A percentile compares a stretch with the other conserved stretches of the same genome.
Conservation (phyloP, 2,113 vertebrate genomes). For the Lepisosteus oculatus region DNA sequence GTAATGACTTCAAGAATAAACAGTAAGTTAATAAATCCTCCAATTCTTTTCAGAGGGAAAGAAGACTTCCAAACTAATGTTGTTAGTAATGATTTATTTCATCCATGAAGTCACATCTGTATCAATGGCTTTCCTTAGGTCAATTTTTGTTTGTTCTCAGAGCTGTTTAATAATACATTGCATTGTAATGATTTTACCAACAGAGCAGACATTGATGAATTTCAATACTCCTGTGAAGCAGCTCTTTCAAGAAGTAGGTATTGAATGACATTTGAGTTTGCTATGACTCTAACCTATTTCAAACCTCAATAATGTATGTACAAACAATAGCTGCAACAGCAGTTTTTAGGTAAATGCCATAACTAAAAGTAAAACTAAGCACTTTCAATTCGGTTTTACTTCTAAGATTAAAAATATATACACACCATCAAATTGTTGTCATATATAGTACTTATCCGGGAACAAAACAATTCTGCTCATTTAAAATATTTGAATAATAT, state of each 20-base stretch:
- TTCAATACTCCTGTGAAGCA: conserved; percentile 53
- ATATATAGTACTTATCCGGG: too few species aligned
- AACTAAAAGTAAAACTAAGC: background rate
- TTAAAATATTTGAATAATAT: too few species aligned
- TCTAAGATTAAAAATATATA: too few species aligned
- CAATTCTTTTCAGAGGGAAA: background rate
- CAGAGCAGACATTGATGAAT: conserved; percentile 53
- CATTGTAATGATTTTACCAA: conserved; percentile 54
- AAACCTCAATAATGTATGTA: conserved; percentile 37
- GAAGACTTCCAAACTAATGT: background rate
- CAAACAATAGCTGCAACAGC: conserved; percentile 37
- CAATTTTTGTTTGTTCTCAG: conserved; percentile 40
- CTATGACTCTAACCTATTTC: conserved; percentile 37
- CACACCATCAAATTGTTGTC: too few species aligned
- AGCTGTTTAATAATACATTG: conserved; percentile 53
- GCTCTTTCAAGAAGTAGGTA: conserved; percentile 44
- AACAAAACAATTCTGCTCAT: too few species aligned
- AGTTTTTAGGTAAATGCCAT: conserved; percentile 26
- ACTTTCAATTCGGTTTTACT: background rate
- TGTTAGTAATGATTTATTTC: conserved; percentile 25
- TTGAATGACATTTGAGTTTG: conserved; percentile 42
- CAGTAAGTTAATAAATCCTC: background rate
- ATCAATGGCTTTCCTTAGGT: conserved; percentile 47
- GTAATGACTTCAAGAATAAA: background rate
- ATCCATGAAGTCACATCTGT: conserved; percentile 43